Percentiles rank a stretch among this genome's conserved stretches.
phyloP scores from a whole-genome alignment of 1,140 invertebrate genomes.

The Uloborus diversus region DNA sequence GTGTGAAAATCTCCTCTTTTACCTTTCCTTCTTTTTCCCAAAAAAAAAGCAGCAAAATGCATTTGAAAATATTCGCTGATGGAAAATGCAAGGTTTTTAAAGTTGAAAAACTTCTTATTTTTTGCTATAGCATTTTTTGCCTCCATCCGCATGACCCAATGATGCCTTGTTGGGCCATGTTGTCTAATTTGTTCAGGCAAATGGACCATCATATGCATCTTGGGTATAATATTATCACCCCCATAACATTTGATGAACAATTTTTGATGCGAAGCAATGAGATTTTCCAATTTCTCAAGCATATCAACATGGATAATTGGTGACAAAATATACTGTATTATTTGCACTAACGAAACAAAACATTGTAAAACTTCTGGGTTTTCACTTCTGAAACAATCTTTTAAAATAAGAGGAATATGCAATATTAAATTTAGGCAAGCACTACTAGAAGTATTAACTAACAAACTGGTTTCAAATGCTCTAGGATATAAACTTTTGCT shows the following conservation, averaged over 20 bases:
- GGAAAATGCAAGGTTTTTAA: too few species aligned
- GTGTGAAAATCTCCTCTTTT: too few species aligned
- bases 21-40: not conserved
- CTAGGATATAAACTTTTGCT: constrained; percentile 9
- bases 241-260: constrained; percentile 2
- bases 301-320: not conserved
- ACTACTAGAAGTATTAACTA: not conserved
- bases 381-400: too few species aligned
- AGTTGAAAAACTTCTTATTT: constrained; percentile 9
- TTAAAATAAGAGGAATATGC: too few species aligned
- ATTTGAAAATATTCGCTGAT: too few species aligned
- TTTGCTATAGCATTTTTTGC: too few species aligned
- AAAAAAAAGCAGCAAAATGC: not conserved
- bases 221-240: not conserved
- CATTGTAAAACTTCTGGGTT: too few species aligned
- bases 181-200: too few species aligned
- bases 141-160: too few species aligned
- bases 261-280: constrained; percentile 1
- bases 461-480: not conserved
- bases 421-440: constrained; percentile 19
- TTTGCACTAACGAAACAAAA: too few species aligned
- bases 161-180: too few species aligned
- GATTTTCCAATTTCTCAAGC: not conserved
- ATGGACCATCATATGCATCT: constrained; percentile 8
- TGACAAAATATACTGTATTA: constrained; percentile 7